Evolutionary conservation across 92 coral and sea anemone genomes (phyloP).

Genomic region (Phenganax marumi): DNA sequence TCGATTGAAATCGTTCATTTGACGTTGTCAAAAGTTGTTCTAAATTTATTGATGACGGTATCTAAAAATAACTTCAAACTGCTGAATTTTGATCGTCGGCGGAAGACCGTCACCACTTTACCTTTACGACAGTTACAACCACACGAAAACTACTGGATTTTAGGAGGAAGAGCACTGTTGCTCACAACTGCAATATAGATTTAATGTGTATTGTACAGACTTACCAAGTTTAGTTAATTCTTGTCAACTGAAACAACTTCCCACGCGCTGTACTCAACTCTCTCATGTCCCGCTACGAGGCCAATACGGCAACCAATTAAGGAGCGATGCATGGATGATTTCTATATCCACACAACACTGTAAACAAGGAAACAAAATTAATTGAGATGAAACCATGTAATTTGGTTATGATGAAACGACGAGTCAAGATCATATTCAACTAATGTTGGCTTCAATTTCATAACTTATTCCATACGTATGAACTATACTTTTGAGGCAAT

Average conservation of each 20-base stretch:
- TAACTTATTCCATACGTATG: not conserved
- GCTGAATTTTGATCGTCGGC: no score
- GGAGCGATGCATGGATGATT: not conserved
- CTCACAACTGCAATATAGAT: no score
- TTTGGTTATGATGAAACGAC: not conserved
- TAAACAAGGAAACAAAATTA: conserved; percentile 2
- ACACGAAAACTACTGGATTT: not conserved
- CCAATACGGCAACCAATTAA: conserved; percentile 5
- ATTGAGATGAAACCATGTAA: not conserved
- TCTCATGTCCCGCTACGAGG: not conserved
- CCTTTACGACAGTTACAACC: not conserved
- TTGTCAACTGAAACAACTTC: not conserved
- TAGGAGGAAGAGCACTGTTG: no score
- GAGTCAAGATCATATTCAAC: not conserved
- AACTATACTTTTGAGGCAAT: not conserved
- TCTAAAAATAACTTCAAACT: no score
- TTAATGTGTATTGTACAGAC: no score
- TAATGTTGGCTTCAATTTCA: not conserved
- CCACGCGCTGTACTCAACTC: not conserved
- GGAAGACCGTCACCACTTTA: no score
- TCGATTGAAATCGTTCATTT: no score
- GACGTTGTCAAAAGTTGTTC: no score
- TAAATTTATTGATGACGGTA: no score
- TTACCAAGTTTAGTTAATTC: not conserved
- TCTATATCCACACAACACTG: conserved; percentile 12